A percentile compares a stretch with the other conserved stretches of the same genome.
Evolutionary conservation across 2,888 invertebrate species (phyloP).

Genomic region (Brenthis hecate): DNA sequence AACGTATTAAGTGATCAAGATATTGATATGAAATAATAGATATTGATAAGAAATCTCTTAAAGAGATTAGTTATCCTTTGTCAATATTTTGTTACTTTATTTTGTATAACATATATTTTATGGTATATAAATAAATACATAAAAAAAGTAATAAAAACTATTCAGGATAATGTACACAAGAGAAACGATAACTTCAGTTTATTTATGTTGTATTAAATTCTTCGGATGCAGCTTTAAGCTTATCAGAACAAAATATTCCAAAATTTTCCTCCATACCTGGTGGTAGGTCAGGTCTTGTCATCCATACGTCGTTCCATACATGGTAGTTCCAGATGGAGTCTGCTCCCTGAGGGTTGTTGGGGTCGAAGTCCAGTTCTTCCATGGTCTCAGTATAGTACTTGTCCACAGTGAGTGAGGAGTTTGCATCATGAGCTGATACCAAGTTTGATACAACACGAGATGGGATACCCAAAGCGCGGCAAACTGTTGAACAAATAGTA

Average conservation of each 20-base stretch:
- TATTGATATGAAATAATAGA: no score
- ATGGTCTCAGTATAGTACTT: slow-evolving; percentile 86
- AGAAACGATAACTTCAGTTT: no score
- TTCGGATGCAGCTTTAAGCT: no score
- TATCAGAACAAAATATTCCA: background rate
- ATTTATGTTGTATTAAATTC: no score
- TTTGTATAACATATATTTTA: no score
- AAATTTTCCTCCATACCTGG: slow-evolving; percentile 66
- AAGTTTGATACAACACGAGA: slow-evolving; percentile 91
- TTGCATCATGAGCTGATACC: slow-evolving; percentile 93
- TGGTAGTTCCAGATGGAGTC: slow-evolving; percentile 95
- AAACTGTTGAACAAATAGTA: slow-evolving; percentile 74
- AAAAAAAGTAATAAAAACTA: no score
- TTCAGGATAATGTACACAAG: no score
- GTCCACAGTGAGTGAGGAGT: slow-evolving; percentile 89
- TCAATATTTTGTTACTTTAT: no score
- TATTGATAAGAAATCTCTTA: no score
- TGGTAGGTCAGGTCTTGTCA: slow-evolving; percentile 90
- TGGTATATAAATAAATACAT: no score
- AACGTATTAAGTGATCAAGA: no score
- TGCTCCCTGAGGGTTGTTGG: slow-evolving; percentile 84
- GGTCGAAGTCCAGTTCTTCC: slow-evolving; percentile 85
- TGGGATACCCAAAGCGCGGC: slow-evolving; percentile 90
- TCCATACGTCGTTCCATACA: slow-evolving; percentile 95
- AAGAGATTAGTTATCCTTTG: no score